These are phyloP conservation scores for Ibycter americanus DNA, from an alignment of 2,797 vertebrate species.

Conservation along the genomic window DNA sequence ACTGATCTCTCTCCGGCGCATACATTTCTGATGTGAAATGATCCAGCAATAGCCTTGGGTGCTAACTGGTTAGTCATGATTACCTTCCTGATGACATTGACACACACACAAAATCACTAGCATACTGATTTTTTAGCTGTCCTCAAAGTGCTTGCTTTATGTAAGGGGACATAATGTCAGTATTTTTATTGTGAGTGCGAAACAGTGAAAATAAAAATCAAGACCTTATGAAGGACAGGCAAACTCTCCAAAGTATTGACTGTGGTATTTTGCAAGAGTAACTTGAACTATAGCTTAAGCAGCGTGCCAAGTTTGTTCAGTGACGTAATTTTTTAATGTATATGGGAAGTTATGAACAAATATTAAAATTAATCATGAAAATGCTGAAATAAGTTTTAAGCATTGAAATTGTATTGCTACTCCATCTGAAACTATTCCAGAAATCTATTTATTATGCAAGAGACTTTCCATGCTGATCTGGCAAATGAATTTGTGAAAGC, in stretches of 20 bases:
- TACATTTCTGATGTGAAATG: background rate
- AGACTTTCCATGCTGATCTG: background rate
- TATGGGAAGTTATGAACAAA: background rate
- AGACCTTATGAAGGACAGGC: background rate
- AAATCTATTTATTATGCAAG: conserved; percentile 60
- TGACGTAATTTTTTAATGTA: background rate
- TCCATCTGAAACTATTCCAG: conserved; percentile 56
- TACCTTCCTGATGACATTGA: background rate
- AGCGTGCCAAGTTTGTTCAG: background rate
- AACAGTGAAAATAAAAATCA: background rate
- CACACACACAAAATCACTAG: background rate
- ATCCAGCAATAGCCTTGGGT: background rate
- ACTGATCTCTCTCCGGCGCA: too few species aligned
- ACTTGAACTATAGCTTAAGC: background rate
- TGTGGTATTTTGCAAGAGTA: background rate
- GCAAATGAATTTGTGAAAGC: conserved; percentile 5
- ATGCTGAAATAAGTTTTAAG: conserved; percentile 28
- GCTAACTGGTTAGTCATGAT: background rate
- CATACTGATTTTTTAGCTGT: background rate
- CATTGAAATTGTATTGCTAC: conserved; percentile 7
- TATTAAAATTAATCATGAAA: conserved; percentile 17
- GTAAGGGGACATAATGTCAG: too few species aligned
- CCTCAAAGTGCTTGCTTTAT: background rate
- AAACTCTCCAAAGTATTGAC: conserved; percentile 21
- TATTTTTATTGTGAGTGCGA: background rate